Evolutionary conservation across 2,888 invertebrate genomes (phyloP).

Genomic region (Athripsodes cinereus): DNA sequence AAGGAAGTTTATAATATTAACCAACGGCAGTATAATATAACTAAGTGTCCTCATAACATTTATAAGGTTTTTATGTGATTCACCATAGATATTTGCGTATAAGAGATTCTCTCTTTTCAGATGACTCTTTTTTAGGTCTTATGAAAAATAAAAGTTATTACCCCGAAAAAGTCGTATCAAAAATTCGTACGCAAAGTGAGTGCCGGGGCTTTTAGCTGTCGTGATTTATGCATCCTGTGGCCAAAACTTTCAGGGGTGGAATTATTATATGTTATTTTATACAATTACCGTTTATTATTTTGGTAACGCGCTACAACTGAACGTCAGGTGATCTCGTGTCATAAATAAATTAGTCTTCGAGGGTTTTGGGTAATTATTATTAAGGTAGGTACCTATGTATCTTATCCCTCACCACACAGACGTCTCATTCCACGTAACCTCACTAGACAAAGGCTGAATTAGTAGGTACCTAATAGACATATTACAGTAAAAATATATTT

Average conservation of each 20-base stretch:
- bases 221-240: slow-evolving; percentile 22
- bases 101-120: slow-evolving; percentile 9
- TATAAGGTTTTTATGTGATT: background rate
- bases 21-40: background rate
- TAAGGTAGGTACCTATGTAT: too few relatives aligned
- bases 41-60: background rate
- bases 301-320: too few relatives aligned
- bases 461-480: too few relatives aligned
- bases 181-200: slow-evolving; percentile 21
- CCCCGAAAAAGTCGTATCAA: slow-evolving; percentile 22
- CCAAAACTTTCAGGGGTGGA: background rate
- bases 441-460: too few relatives aligned
- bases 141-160: slow-evolving; percentile 23
- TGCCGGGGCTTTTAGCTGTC: slow-evolving; percentile 19
- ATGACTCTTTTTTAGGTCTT: slow-evolving; percentile 9
- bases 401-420: too few relatives aligned
- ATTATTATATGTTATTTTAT: background rate
- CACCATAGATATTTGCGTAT: background rate
- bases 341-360: too few relatives aligned
- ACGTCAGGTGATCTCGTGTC: too few relatives aligned
- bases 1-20: background rate
- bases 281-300: too few relatives aligned
- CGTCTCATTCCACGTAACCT: too few relatives aligned
- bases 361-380: too few relatives aligned
- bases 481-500: too few relatives aligned